Percentiles rank a stretch among this genome's conserved stretches.
Conservation (phyloP, 1,140 invertebrate genomes). For the Pseudomyrmex cubaensis region DNA sequence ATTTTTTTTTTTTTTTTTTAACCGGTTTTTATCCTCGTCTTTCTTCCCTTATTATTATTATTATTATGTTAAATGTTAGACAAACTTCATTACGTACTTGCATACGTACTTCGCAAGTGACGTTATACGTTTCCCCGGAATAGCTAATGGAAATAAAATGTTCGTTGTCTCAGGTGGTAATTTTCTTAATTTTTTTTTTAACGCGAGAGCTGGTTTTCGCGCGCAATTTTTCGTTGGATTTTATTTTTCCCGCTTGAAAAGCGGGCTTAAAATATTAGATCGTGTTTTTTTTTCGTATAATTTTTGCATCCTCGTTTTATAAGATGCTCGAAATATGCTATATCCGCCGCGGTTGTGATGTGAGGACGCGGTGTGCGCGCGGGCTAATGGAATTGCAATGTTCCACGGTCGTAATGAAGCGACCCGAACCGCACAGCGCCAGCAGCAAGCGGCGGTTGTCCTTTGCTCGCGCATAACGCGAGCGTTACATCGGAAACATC, state of each 20-base stretch:
- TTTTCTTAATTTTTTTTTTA: no score
- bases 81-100: no score
- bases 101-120: no score
- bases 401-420: not conserved
- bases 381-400: slow-evolving; percentile 47
- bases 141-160: no score
- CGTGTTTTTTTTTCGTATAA: not conserved
- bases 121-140: no score
- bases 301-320: not conserved
- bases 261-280: not conserved
- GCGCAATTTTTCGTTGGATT: no score
- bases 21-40: not conserved
- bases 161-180: no score
- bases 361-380: not conserved
- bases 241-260: no score
- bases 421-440: slow-evolving; percentile 24
- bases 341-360: not conserved
- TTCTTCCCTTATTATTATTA: not conserved
- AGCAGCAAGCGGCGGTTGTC: no score
- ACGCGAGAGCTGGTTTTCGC: no score
- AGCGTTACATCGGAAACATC: slow-evolving; percentile 49
- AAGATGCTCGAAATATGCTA: slow-evolving; percentile 27
- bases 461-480: slow-evolving; percentile 29
- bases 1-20: no score
- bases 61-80: no score